These are phyloP conservation scores for Mycogona germanica DNA, from an alignment of 2,888 invertebrate species.

Conservation along the genomic window DNA sequence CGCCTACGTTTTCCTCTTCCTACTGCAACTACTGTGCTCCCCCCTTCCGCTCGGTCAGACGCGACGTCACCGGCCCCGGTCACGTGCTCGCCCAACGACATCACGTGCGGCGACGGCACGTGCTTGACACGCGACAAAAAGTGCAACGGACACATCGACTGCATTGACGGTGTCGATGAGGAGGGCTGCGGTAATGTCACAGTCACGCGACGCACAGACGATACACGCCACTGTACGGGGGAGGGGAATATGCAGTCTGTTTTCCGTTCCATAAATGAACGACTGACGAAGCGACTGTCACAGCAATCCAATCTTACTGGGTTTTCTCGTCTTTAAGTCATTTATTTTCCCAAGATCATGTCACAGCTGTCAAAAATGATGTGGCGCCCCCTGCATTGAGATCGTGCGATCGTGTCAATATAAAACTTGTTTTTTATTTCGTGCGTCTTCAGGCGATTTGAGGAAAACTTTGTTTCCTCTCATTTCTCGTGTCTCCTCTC, in stretches of 20 bases:
- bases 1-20: neutral
- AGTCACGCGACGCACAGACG: too few relatives aligned
- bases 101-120: slow-evolving; percentile 43
- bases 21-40: neutral
- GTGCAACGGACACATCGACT: slow-evolving; percentile 55
- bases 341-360: too few relatives aligned
- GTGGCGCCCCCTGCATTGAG: too few relatives aligned
- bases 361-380: too few relatives aligned
- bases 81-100: too few relatives aligned
- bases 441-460: neutral
- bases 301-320: too few relatives aligned
- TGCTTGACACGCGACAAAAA: slow-evolving; percentile 47
- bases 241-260: too few relatives aligned
- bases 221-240: too few relatives aligned
- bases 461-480: neutral
- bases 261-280: too few relatives aligned
- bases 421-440: neutral
- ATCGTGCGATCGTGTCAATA: neutral
- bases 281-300: too few relatives aligned
- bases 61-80: neutral
- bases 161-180: slow-evolving; percentile 48
- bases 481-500: neutral
- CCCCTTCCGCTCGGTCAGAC: neutral
- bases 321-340: too few relatives aligned
- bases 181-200: slow-evolving; percentile 42